Percentiles rank a stretch among this genome's conserved stretches.
Evolutionary conservation across 92 coral and sea anemone species (phyloP).

Genomic region (Epizoanthus fatuus): DNA sequence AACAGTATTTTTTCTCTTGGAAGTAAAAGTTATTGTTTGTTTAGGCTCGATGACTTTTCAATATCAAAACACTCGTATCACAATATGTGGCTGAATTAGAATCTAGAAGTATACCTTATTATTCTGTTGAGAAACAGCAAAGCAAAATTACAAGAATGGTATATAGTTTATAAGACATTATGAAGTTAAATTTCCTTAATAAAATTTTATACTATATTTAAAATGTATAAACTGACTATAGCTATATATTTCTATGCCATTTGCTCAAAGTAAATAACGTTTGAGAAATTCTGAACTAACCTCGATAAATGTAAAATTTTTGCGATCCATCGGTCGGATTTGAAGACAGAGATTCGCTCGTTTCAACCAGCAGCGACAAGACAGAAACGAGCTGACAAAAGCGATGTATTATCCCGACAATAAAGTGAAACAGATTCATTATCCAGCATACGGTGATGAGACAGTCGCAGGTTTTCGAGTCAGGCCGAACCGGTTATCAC

Average conservation of each 20-base stretch:
- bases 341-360: background rate
- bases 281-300: conserved; percentile 22
- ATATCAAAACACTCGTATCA: conserved; percentile 13
- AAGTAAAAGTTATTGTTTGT: background rate
- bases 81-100: background rate
- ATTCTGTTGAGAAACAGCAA: background rate
- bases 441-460: background rate
- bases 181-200: background rate
- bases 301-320: conserved; percentile 6
- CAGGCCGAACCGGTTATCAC: background rate
- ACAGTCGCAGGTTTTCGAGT: background rate
- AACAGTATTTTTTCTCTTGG: background rate
- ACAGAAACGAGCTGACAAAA: background rate
- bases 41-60: background rate
- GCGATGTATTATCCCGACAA: background rate
- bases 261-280: conserved; percentile 38
- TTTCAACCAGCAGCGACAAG: background rate
- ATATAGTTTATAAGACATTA: background rate
- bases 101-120: background rate
- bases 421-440: conserved; percentile 11
- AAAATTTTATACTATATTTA: background rate
- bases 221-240: too few relatives aligned
- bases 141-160: background rate
- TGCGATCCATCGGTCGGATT: background rate
- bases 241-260: background rate